phyloP scores from a whole-genome alignment of 2,797 vertebrate species.

The Pseudochaenichthys georgianus region DNA sequence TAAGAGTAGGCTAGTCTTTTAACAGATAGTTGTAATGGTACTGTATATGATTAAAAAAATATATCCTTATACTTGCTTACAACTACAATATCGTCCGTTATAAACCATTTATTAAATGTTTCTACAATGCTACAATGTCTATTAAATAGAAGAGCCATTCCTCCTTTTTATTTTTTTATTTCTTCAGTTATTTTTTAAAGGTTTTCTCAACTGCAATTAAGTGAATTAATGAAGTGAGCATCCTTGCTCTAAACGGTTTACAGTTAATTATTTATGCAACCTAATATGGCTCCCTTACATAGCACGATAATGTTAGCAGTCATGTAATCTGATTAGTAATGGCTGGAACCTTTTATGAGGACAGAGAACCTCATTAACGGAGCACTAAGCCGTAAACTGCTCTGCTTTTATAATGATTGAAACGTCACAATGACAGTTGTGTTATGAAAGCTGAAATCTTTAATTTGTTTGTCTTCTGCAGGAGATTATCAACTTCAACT shows the following conservation, averaged over 20 bases:
- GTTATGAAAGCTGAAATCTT: neutral
- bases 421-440: conserved; percentile 24
- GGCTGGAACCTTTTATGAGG: conserved; percentile 46
- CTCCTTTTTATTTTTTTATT: neutral
- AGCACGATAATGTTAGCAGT: conserved; percentile 66
- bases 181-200: neutral
- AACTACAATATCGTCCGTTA: neutral
- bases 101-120: conserved; percentile 2
- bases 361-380: conserved; percentile 66
- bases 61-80: neutral
- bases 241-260: conserved; percentile 45
- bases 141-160: neutral
- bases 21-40: too few species aligned
- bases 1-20: too few species aligned
- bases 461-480: conserved; percentile 64
- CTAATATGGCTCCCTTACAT: conserved; percentile 58
- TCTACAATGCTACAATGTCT: neutral
- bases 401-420: conserved; percentile 69
- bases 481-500: conserved; percentile 99
- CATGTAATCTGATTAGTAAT: conserved; percentile 78
- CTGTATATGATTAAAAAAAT: too few species aligned
- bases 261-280: conserved; percentile 58
- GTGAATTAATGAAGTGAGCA: conserved; percentile 23
- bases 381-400: conserved; percentile 61
- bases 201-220: neutral